Evolutionary conservation across 1,140 invertebrate species (phyloP), one percentile per base, ranked within the genome.

Genomic region (Neodiprion pinetum): DNA sequence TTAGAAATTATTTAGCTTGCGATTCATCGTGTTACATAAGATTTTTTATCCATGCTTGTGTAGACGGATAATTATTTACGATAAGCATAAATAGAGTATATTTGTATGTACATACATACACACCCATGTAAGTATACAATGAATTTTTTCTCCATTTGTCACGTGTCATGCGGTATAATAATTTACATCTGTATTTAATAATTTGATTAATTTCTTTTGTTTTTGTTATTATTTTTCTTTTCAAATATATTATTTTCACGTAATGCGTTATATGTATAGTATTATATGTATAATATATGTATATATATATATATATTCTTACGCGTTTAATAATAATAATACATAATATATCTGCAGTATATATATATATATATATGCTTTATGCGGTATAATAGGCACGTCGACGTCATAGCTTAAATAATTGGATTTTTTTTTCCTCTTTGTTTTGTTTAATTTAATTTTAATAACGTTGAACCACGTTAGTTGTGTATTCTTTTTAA

Each of bases 361-460:
- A 61, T 61, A 61, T 61, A 40, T 28, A 28, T 21, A 21, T 21
- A 53, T 53, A 61, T 61, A 61, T 61, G 9, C n/a, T 61, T 61
- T 61, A 61, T 61, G 53, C 53, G 53, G 53, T 61, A 61, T 61
- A 61, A 61, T 61, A 61, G 53, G 53, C 53, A 61, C 53, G 53
- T 61, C 53, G 53, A 61, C n/a, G 53, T 61, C 53, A 61, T 7
- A 61, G 53, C 53, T 61, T 61, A 61, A 61, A 61, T 17, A 17
- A 4, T 61, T 61, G 53, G n/a, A 17, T 61, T 61, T 61, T 40
- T 28, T 40, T 40, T 40, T 40, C 5, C 5, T 2, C 5, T 40
- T 40, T 40, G 28, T 40, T 40, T 40, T 3, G 5, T 40, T 40
- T 40, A 40, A 40, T 40, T 40, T 40, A 40, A 40, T 40, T 40